Evolutionary conservation across 2,888 invertebrate species (phyloP), one percentile per base, ranked within the genome.

Genomic region (Dinocampus coccinellae): DNA sequence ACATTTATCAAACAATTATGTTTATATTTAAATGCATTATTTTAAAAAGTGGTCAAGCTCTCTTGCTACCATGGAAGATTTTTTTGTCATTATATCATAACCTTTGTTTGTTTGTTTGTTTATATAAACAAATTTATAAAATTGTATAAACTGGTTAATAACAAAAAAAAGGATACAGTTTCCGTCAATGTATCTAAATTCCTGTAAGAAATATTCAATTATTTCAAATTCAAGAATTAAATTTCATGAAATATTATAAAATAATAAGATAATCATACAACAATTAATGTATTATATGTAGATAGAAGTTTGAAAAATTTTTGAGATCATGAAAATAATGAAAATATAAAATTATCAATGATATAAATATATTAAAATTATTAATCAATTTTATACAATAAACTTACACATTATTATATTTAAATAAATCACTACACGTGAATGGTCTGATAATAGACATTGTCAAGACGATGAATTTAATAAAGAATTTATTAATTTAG

Each of bases 181-280:
- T 99, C 99, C 3, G 99, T 99, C 65, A 98, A 89, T 0, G 97
- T 97, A 88, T 99, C 99, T 86, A 99, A 91, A 88, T 99, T 99
- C 72, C 97, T 97, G 89, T 73, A 91, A 90, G 76, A 81, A 75
- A 80, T 29, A 16, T n/a, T n/a, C n/a, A n/a, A n/a, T n/a, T n/a
- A n/a, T n/a, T n/a, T n/a, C n/a, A 13, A 7, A 20, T n/a, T 4
- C 7, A 29, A 29, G 7, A 29, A 29, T 29, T 29, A 29, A 29
- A 29, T 4, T 29, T 7, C 29, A 29, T 4, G 24, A 33, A 61
- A 60, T 7, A 20, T 42, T 57, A 20, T 55, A 16, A 1, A 62
- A 16, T n/a, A n/a, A n/a, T n/a, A n/a, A n/a, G n/a, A n/a, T n/a
- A n/a, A n/a, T n/a, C n/a, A 33, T 33, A 33, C 3, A 33, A 33